Conservation (phyloP, 2,113 vertebrate genomes). For the Entelurus aequoreus region DNA sequence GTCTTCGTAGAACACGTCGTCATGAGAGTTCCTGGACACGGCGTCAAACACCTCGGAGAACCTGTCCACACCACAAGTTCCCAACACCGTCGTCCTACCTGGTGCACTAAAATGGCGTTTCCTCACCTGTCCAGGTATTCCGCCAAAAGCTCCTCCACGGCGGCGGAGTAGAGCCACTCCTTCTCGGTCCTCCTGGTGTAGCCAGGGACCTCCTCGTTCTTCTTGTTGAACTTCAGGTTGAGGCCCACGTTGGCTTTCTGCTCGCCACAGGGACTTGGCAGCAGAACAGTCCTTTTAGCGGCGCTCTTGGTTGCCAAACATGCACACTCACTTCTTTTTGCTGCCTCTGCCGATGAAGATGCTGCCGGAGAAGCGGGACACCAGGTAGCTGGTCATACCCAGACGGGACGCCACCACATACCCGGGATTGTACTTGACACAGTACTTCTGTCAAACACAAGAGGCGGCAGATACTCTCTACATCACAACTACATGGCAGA, state of each 20-base stretch:
- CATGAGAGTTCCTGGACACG: constrained; percentile 88
- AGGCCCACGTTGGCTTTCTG: constrained; percentile 92
- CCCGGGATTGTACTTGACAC: constrained; percentile 93
- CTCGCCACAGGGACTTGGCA: constrained; percentile 87
- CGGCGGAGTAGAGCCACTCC: constrained; percentile 96
- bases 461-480: neutral
- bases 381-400: constrained; percentile 91
- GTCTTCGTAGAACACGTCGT: constrained; percentile 96
- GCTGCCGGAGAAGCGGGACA: constrained; percentile 97
- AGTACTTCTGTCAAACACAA: constrained; percentile 82
- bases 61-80: constrained; percentile 51
- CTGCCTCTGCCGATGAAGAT: constrained; percentile 97
- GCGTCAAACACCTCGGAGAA: constrained; percentile 86
- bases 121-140: constrained; percentile 90
- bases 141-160: constrained; percentile 86
- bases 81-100: no score
- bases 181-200: constrained; percentile 94
- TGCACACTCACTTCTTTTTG: constrained; percentile 84
- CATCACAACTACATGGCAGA: no score
- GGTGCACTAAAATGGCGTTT: neutral
- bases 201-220: constrained; percentile 97
- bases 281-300: no score
- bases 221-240: constrained; percentile 98
- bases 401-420: constrained; percentile 93
- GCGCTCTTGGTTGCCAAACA: no score